Conservation (phyloP, 1,140 invertebrate species). For the Habropoda laboriosa region DNA sequence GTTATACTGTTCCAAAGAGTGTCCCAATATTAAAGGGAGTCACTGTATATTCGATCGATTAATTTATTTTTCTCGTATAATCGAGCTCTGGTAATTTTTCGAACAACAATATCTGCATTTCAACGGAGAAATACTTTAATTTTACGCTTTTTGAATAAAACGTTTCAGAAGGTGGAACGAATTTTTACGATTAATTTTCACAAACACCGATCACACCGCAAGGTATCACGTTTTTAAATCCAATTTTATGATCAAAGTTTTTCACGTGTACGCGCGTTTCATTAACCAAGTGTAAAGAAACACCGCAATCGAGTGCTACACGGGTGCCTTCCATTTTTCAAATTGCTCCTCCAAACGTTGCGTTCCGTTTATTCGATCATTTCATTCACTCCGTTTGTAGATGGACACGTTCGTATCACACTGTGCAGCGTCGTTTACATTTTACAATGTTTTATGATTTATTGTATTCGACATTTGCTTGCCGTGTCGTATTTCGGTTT, state of each 20-base stretch:
- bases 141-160: no score
- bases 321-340: neutral
- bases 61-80: no score
- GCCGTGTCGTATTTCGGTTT: no score
- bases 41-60: no score
- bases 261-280: neutral
- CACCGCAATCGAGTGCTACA: neutral
- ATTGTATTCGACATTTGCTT: neutral
- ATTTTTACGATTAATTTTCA: conserved; percentile 6
- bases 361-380: neutral
- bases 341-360: conserved; percentile 6
- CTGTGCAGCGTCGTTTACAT: neutral
- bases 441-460: neutral
- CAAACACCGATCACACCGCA: neutral
- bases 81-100: no score
- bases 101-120: no score
- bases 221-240: neutral
- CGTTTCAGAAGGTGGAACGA: neutral
- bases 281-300: conserved; percentile 11
- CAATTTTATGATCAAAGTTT: conserved; percentile 23
- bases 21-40: no score
- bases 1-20: no score
- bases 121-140: no score
- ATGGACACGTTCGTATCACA: neutral
- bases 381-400: neutral